Conservation (phyloP, 35 echinoderm and acorn worm genomes). For the Apostichopus californicus region DNA sequence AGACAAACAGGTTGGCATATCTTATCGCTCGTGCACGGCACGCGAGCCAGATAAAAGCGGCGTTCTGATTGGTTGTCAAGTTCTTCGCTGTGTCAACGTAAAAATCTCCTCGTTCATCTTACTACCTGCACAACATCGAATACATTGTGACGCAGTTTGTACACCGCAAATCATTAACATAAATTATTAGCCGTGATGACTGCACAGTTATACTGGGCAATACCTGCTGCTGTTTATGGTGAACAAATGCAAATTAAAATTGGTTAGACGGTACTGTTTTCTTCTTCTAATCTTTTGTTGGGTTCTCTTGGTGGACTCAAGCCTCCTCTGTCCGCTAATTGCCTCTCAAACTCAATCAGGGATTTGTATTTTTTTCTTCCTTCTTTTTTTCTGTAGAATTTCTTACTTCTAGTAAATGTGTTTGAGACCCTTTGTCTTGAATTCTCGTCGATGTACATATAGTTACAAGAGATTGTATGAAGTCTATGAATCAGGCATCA, state of each 20-base stretch:
- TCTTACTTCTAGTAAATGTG: too few relatives aligned
- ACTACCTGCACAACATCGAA: slow-evolving; percentile 16
- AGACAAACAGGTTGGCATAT: slow-evolving; percentile 43
- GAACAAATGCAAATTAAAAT: neutral
- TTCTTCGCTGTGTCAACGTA: slow-evolving; percentile 34
- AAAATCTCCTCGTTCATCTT: too few relatives aligned
- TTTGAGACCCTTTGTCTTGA: too few relatives aligned
- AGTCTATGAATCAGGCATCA: too few relatives aligned
- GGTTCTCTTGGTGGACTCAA: neutral
- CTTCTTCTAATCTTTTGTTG: neutral
- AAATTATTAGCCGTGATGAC: slow-evolving; percentile 26
- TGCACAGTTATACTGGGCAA: neutral
- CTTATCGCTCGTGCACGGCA: slow-evolving; percentile 23
- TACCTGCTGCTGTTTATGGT: neutral
- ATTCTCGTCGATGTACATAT: too few relatives aligned
- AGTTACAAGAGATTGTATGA: too few relatives aligned
- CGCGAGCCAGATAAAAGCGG: slow-evolving; percentile 13
- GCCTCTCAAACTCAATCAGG: too few relatives aligned
- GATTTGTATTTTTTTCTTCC: too few relatives aligned
- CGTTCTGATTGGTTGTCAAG: slow-evolving; percentile 39
- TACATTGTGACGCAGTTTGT: slow-evolving; percentile 14
- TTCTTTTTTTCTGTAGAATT: too few relatives aligned
- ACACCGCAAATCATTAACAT: slow-evolving; percentile 25
- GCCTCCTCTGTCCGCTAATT: too few relatives aligned
- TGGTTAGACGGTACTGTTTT: neutral